Percentiles rank a stretch among this genome's conserved stretches.
Conservation (phyloP, 2,888 invertebrate genomes). For the Drosophila algonquin region DNA sequence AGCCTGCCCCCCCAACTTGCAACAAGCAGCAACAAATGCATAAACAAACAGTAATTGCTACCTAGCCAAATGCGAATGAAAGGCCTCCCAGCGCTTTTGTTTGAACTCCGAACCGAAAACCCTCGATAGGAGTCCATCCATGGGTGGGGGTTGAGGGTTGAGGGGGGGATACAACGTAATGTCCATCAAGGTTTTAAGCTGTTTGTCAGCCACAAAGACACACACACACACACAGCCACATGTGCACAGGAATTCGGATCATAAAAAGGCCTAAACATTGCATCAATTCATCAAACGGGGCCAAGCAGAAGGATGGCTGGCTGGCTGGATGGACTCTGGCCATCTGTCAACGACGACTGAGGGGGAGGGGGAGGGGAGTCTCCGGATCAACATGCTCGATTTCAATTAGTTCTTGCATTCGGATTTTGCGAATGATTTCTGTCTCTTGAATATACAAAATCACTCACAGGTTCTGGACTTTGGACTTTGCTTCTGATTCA, state of each 20-base stretch:
- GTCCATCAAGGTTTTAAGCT: conserved; percentile 65
- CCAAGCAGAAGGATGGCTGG: conserved; percentile 13
- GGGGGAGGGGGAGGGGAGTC: background rate
- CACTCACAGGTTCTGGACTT: conserved; percentile 17
- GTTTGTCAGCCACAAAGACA: conserved; percentile 56
- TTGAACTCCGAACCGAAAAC: conserved; percentile 37
- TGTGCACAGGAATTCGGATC: conserved; percentile 42
- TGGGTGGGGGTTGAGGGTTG: background rate
- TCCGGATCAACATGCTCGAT: conserved; percentile 48
- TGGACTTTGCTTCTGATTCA: conserved; percentile 33
- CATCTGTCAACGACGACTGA: conserved; percentile 45
- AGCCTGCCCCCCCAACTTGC: conserved; percentile 1
- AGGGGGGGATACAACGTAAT: conserved; percentile 36
- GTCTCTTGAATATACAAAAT: conserved; percentile 12
- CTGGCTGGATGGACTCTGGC: background rate
- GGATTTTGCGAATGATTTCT: conserved; percentile 29
- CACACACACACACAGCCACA: conserved; percentile 27
- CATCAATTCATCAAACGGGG: conserved; percentile 45
- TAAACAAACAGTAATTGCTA: conserved; percentile 76
- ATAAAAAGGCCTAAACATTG: conserved; percentile 64
- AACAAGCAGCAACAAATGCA: conserved; percentile 62
- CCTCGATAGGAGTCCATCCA: conserved; percentile 12
- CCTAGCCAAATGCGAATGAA: conserved; percentile 65
- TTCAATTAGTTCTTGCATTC: conserved; percentile 53
- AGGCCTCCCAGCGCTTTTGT: conserved; percentile 60